Conservation (phyloP, 2,797 vertebrate genomes). For the Molossus molossus region DNA sequence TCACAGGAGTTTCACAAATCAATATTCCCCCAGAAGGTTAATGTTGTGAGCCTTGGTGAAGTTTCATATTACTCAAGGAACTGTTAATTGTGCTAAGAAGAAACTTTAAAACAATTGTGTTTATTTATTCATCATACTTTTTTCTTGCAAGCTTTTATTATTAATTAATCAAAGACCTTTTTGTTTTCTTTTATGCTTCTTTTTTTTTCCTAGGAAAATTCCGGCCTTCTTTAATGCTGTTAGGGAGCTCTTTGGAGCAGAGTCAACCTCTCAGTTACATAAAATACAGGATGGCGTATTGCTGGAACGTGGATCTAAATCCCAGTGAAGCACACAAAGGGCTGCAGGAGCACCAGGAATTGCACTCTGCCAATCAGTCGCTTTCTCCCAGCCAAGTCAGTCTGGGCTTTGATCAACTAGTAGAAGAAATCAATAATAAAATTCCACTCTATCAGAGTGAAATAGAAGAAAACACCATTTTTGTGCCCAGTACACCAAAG, state of each 20-base stretch:
- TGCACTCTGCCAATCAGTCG: not conserved
- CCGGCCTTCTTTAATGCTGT: not conserved
- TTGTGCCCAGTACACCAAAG: not conserved
- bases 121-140: slow-evolving; percentile 1
- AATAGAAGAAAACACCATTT: not conserved
- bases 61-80: not conserved
- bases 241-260: not conserved
- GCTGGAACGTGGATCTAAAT: slow-evolving; percentile 57
- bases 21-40: not conserved
- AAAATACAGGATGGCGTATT: slow-evolving; percentile 78
- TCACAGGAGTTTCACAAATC: not conserved
- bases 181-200: not conserved
- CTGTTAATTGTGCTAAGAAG: not conserved
- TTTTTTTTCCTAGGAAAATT: slow-evolving; percentile 52
- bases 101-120: not conserved
- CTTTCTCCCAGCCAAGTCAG: not conserved
- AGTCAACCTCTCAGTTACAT: slow-evolving; percentile 29
- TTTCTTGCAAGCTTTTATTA: slow-evolving; percentile 10
- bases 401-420: slow-evolving; percentile 81
- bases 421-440: slow-evolving; percentile 58
- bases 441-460: not conserved
- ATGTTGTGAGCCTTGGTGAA: not conserved
- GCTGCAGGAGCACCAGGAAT: not conserved
- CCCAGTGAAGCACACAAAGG: slow-evolving; percentile 16
- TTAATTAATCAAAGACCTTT: slow-evolving; percentile 35